Percentiles rank a stretch among this genome's conserved stretches.
Evolutionary conservation across 2,888 invertebrate species (phyloP).

Genomic region (Ectobius pallidus): DNA sequence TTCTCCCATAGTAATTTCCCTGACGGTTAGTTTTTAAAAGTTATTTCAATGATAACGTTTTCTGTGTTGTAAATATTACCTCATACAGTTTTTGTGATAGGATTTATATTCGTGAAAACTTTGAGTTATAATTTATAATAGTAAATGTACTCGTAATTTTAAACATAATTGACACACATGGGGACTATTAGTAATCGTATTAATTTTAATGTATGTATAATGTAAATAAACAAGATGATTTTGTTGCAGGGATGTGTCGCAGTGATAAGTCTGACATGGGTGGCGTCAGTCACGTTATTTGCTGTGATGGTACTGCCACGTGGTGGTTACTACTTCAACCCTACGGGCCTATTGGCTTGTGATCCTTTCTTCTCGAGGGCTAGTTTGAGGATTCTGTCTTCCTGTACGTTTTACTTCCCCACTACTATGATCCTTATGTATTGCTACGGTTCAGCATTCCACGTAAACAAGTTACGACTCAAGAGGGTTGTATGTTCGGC

Average conservation of each 20-base stretch:
- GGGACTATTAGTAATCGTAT: too few relatives aligned
- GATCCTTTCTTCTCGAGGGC: conserved; percentile 85
- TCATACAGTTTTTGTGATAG: too few relatives aligned
- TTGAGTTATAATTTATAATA: too few relatives aligned
- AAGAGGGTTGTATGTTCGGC: conserved; percentile 60
- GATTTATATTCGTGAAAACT: too few relatives aligned
- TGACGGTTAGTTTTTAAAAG: too few relatives aligned
- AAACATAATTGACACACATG: too few relatives aligned
- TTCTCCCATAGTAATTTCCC: too few relatives aligned
- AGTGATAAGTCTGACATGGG: conserved; percentile 84
- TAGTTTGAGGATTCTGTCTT: conserved; percentile 77
- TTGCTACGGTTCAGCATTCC: conserved; percentile 88
- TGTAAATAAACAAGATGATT: not conserved
- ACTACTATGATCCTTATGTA: conserved; percentile 92
- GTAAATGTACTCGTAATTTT: too few relatives aligned
- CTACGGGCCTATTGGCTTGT: conserved; percentile 83
- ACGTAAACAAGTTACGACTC: conserved; percentile 80
- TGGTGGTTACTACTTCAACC: conserved; percentile 88
- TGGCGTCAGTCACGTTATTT: conserved; percentile 81
- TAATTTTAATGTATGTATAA: too few relatives aligned
- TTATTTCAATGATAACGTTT: too few relatives aligned
- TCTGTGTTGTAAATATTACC: too few relatives aligned
- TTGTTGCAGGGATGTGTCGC: conserved; percentile 80
- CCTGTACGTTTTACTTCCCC: conserved; percentile 88
- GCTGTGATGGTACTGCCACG: conserved; percentile 81